Evolutionary conservation across 1,140 invertebrate species (phyloP).

Genomic region (Micrasema longulum): DNA sequence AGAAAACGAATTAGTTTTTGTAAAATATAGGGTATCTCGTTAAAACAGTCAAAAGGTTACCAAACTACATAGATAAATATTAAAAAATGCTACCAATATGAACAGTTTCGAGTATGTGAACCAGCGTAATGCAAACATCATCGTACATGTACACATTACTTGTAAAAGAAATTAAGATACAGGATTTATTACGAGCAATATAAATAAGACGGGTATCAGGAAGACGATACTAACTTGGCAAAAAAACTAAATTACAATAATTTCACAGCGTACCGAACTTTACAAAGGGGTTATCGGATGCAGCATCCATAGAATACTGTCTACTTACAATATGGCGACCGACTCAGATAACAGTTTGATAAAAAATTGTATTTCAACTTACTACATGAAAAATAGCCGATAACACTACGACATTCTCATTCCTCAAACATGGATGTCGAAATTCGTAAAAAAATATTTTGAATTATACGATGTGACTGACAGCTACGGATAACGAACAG

Average conservation of each 20-base stretch:
- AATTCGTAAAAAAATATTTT: no score
- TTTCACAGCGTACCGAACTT: constrained; percentile 16
- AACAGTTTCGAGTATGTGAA: neutral
- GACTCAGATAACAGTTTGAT: constrained; percentile 13
- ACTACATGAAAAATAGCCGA: neutral
- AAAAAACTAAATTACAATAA: constrained; percentile 27
- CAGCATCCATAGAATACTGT: constrained; percentile 4
- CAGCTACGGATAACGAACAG: no score
- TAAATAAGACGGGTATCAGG: constrained; percentile 9
- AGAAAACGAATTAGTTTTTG: neutral
- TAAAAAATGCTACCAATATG: neutral
- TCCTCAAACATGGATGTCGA: no score
- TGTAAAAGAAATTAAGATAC: no score
- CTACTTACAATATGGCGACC: constrained; percentile 23
- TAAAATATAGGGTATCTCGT: constrained; percentile 11
- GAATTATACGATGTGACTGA: no score
- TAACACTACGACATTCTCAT: neutral
- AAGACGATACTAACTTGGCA: constrained; percentile 12
- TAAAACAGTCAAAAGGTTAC: constrained; percentile 2
- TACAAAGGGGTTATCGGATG: constrained; percentile 18
- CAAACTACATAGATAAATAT: neutral
- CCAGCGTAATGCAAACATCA: no score
- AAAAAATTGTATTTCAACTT: constrained; percentile 20
- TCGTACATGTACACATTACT: no score
- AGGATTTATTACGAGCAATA: neutral